These are phyloP conservation scores for Hydrozoanthus tunicans DNA, from an alignment of 64 coral and sea anemone genomes.

Conservation along the genomic window DNA sequence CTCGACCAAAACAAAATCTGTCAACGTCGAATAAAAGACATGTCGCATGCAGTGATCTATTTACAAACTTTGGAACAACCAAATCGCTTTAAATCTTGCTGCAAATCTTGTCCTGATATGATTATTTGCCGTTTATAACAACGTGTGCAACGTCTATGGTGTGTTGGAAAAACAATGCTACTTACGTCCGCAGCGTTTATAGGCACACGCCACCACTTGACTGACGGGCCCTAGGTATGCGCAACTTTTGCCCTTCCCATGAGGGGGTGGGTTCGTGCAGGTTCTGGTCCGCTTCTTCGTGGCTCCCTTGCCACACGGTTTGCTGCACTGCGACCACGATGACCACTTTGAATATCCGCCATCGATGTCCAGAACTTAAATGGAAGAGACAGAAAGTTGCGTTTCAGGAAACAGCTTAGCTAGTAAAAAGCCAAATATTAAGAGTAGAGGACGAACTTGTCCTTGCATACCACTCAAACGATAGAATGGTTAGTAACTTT, in stretches of 20 bases:
- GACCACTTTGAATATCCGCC: slow-evolving; percentile 31
- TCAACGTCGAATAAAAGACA: too few species aligned
- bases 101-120: too few species aligned
- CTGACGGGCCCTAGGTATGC: slow-evolving; percentile 2
- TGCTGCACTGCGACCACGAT: slow-evolving; percentile 14
- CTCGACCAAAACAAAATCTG: too few species aligned
- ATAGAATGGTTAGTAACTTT: too few species aligned
- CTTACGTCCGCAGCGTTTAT: slow-evolving; percentile 31
- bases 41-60: too few species aligned
- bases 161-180: not conserved
- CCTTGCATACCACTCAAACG: too few species aligned
- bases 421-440: too few species aligned
- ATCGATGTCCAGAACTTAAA: slow-evolving; percentile 17
- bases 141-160: too few species aligned
- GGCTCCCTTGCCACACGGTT: slow-evolving; percentile 14
- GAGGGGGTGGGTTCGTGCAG: slow-evolving; percentile 40
- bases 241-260: slow-evolving; percentile 20
- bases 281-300: slow-evolving; percentile 16
- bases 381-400: not conserved
- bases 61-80: too few species aligned
- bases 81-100: too few species aligned
- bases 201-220: not conserved
- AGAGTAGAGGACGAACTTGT: too few species aligned
- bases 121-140: too few species aligned
- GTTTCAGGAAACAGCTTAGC: not conserved